A percentile compares a stretch with the other conserved stretches of the same genome.
Conservation (phyloP, 2,888 invertebrate species). For the Drosophila subquinaria region DNA sequence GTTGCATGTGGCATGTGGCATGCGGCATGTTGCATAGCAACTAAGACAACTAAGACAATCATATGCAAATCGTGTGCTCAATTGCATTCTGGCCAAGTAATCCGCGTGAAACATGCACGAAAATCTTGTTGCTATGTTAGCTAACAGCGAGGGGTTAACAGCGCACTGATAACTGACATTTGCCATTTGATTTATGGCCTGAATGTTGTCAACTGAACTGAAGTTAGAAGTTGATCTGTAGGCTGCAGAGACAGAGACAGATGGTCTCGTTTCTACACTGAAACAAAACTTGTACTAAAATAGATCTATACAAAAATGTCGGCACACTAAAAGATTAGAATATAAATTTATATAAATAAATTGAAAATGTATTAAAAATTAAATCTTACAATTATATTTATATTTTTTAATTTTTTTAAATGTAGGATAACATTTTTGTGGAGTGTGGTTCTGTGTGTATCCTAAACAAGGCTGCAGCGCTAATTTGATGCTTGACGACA, state of each 20-base stretch:
- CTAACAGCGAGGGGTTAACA: conserved; percentile 32
- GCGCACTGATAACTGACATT: conserved; percentile 18
- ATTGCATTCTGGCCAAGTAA: conserved; percentile 34
- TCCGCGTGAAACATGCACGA: neutral
- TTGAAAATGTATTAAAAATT: too few species aligned
- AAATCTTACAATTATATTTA: too few species aligned
- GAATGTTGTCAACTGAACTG: conserved; percentile 24
- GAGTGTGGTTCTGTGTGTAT: conserved; percentile 14
- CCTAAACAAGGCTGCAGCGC: conserved; percentile 67
- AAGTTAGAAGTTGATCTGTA: conserved; percentile 21
- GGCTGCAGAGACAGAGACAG: conserved; percentile 9
- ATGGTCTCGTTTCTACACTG: too few species aligned
- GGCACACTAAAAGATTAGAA: too few species aligned
- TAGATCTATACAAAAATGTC: too few species aligned
- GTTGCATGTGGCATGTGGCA: conserved; percentile 6
- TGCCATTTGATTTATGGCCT: conserved; percentile 34
- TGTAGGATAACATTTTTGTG: neutral
- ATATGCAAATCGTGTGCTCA: conserved; percentile 43
- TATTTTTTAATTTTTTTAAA: too few species aligned
- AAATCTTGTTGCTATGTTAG: conserved; percentile 19
- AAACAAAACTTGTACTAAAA: too few species aligned
- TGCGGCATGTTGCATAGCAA: conserved; percentile 18
- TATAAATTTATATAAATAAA: too few species aligned
- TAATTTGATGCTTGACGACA: conserved; percentile 71
- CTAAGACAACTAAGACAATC: conserved; percentile 41